Percentiles rank a stretch among this genome's conserved stretches.
Conservation (phyloP, 2,888 invertebrate species). For the Pollenia labialis region DNA sequence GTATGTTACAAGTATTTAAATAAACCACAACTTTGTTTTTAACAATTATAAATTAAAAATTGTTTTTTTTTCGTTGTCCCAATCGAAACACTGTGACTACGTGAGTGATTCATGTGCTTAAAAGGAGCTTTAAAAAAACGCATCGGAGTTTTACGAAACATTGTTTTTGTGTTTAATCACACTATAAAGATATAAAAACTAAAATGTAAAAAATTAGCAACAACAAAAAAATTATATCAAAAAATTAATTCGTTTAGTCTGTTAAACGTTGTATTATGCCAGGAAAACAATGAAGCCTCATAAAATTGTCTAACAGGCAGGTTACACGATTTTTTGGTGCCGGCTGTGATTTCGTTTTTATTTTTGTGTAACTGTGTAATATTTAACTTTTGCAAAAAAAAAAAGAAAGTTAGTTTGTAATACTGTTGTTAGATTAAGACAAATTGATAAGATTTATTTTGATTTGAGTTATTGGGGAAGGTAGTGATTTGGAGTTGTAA, state of each 20-base stretch:
- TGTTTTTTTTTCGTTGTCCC: not conserved
- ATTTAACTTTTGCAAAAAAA: conserved; percentile 12
- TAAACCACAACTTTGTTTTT: conserved; percentile 47
- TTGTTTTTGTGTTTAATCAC: conserved; percentile 17
- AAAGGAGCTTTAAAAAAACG: conserved; percentile 19
- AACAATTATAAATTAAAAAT: conserved; percentile 21
- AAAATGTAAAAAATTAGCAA: not conserved
- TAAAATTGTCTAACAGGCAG: conserved; percentile 61
- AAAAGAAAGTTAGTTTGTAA: conserved; percentile 25
- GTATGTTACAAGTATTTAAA: conserved; percentile 49
- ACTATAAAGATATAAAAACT: not conserved
- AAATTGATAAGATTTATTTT: conserved; percentile 62
- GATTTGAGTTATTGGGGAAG: conserved; percentile 19
- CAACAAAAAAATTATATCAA: not conserved
- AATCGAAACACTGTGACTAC: conserved; percentile 8
- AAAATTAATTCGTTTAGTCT: conserved; percentile 35
- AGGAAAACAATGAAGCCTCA: conserved; percentile 51
- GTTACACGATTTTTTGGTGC: conserved; percentile 46
- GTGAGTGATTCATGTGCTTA: conserved; percentile 12
- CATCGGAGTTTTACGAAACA: conserved; percentile 19
- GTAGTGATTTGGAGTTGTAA: conserved; percentile 18
- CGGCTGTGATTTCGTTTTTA: conserved; percentile 9
- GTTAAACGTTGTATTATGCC: conserved; percentile 47
- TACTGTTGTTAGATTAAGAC: conserved; percentile 37
- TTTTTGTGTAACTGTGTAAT: not conserved